Base-by-base conservation (phyloP, 1,140 invertebrate genomes). In the Sipha flava region DNA sequence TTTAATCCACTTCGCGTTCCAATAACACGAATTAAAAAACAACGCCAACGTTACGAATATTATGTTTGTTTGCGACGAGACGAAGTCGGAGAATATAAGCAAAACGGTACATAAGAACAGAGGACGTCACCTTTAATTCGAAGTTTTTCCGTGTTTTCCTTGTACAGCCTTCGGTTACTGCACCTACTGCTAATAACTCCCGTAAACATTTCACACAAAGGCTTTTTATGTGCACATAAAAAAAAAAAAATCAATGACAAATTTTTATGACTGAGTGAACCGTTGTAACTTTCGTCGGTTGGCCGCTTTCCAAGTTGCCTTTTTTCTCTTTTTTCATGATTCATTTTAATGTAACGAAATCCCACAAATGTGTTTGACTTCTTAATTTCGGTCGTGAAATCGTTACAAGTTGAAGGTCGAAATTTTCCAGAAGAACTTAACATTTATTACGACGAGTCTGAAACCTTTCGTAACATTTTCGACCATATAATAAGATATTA, bases 401-500 rank as follows among this genome's bases (percentile, higher is more conserved):
- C 26, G 21, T 66, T 43, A n/a, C 43, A 66, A 14, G 64, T 18
- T 43, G 21, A 66, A 66, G 64, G 64, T 66, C 37, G n/a, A 18
- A 66, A 43, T 43, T 43, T 21, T 12, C 1, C 40, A 16, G 43
- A 43, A 43, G 37, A 66, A 66, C 37, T 43, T 66, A 43, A 66
- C 21, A 14, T 43, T 66, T 66, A 66, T 23, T 66, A 26, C 4
- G 21, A 4, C 14, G 21, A 23, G 40, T 23, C 23, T 12, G 31
- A 66, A 66, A 66, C 64, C 64, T 66, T 66, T 66, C 21, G 23
- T 40, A 66, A 66, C 62, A 23, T 23, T 40, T 66, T 43, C 64
- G 37, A 43, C 64, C 64, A 43, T n/a, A n/a, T 66, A 66, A 66
- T 66, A 26, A 23, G 64, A 66, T 43, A 43, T 66, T 66, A 66